A percentile compares a stretch with the other conserved stretches of the same genome.
phyloP scores from a whole-genome alignment of 35 echinoderm and acorn worm species.

The Apostichopus parvimensis region DNA sequence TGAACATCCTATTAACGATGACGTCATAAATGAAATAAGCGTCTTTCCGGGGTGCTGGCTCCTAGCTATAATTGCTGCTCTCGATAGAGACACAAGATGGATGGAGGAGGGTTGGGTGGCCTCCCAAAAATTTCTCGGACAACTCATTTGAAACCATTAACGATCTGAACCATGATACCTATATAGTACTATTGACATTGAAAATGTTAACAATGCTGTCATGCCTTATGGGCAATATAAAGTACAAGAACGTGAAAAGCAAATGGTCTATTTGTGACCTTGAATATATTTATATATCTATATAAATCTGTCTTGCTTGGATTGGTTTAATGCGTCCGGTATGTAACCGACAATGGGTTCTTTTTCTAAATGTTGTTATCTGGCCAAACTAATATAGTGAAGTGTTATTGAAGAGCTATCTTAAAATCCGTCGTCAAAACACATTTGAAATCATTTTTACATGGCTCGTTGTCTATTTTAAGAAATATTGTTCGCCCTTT shows the following conservation, averaged over 20 bases:
- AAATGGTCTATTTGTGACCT: not conserved
- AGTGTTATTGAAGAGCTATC: too few species aligned
- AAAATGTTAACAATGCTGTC: not conserved
- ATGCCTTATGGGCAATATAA: not conserved
- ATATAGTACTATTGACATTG: not conserved
- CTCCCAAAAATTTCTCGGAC: not conserved
- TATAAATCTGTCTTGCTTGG: too few species aligned
- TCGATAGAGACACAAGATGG: not conserved
- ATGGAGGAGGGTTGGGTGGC: not conserved
- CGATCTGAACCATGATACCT: not conserved
- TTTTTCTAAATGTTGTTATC: too few species aligned
- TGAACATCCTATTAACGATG: too few species aligned
- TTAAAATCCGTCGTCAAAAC: too few species aligned
- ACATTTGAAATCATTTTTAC: too few species aligned
- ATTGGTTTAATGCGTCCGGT: not conserved
- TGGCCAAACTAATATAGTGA: too few species aligned
- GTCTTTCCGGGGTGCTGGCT: too few species aligned
- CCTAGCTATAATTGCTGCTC: not conserved
- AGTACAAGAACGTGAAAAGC: not conserved
- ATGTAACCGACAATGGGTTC: too few species aligned
- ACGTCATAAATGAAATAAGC: too few species aligned
- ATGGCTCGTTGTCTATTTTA: too few species aligned
- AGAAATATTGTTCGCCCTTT: too few species aligned
- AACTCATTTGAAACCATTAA: not conserved
- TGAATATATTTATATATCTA: not conserved